Conservation (phyloP, 1,140 invertebrate species). For the Geopemphigus sp. region DNA sequence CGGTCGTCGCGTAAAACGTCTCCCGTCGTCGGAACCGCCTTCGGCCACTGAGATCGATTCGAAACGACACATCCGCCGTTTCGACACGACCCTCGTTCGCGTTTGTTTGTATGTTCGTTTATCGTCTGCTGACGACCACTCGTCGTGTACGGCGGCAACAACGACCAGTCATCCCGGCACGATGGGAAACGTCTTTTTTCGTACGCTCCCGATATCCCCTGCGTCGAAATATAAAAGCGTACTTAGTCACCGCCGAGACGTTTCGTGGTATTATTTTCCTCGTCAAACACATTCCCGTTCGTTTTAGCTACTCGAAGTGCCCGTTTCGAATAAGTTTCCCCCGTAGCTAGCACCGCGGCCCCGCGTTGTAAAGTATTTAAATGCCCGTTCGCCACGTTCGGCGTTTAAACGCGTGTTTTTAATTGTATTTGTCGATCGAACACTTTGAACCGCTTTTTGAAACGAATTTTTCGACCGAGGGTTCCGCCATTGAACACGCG, state of each 20-base stretch:
- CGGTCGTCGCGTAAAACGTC: too few relatives aligned
- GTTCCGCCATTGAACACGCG: too few relatives aligned
- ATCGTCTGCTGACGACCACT: background rate
- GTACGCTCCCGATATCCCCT: background rate
- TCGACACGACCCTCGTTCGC: background rate
- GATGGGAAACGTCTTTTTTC: background rate
- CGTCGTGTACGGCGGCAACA: background rate
- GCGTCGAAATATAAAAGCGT: background rate
- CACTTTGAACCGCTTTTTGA: too few relatives aligned
- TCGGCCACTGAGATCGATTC: too few relatives aligned
- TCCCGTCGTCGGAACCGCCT: too few relatives aligned
- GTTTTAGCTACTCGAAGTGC: background rate
- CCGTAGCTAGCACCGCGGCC: too few relatives aligned
- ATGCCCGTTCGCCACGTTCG: too few relatives aligned
- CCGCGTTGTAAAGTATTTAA: too few relatives aligned
- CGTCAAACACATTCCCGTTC: background rate
- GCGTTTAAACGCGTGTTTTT: too few relatives aligned
- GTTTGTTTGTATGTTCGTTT: background rate
- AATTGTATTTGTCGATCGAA: too few relatives aligned
- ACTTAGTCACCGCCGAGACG: background rate
- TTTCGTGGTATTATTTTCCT: background rate
- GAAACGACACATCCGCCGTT: background rate
- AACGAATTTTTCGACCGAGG: too few relatives aligned
- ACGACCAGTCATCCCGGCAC: background rate
- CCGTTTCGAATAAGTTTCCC: background rate